These are phyloP conservation scores for Hydraecia micacea DNA, from an alignment of 2,888 invertebrate species.

Conservation along the genomic window DNA sequence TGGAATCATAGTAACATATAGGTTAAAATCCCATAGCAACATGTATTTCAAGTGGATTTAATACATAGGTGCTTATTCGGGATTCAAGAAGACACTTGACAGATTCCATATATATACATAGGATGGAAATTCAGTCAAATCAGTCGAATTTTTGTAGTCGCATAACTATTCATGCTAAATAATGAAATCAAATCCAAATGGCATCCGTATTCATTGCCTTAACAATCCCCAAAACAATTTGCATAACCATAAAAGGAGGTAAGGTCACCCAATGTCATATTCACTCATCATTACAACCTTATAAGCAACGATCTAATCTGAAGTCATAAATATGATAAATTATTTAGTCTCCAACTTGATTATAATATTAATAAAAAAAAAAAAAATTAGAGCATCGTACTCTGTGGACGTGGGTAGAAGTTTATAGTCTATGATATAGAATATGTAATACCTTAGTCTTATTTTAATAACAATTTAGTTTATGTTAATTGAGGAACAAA, in stretches of 20 bases:
- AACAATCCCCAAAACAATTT: conserved; percentile 34
- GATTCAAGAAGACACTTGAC: not conserved
- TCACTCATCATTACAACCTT: conserved; percentile 30
- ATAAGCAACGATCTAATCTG: conserved; percentile 48
- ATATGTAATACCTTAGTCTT: conserved; percentile 29
- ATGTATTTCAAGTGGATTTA: not conserved
- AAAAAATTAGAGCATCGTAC: conserved; percentile 57
- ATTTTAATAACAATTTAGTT: conserved; percentile 54
- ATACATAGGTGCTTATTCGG: not conserved
- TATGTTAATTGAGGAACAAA: conserved; percentile 52
- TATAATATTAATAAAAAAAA: conserved; percentile 58
- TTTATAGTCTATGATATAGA: conserved; percentile 44
- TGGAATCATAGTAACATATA: not conserved
- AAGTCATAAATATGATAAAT: conserved; percentile 48
- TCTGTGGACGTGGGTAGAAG: conserved; percentile 37
- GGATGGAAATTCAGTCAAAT: not conserved
- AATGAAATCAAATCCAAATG: conserved; percentile 38
- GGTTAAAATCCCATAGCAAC: not conserved
- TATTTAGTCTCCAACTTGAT: conserved; percentile 46
- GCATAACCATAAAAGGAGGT: conserved; percentile 26
- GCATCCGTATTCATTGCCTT: conserved; percentile 9
- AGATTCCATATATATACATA: not conserved
- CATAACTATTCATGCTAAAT: not conserved
- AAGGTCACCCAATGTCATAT: conserved; percentile 50
- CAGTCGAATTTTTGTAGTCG: not conserved